Base-by-base conservation (phyloP, 1,140 invertebrate species). In the Oedothorax gibbosus region DNA sequence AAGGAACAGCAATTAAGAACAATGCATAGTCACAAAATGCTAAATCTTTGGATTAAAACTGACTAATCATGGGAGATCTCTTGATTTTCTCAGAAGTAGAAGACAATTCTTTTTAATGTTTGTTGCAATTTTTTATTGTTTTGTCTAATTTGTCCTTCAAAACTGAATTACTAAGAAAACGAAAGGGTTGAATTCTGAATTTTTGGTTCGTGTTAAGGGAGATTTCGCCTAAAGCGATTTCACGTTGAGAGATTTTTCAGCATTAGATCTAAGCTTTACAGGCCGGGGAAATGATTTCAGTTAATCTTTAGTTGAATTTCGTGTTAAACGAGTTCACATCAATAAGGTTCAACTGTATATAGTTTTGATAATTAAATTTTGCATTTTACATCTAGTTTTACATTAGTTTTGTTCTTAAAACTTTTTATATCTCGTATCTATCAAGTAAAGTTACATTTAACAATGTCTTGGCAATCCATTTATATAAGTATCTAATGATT, bases 321-420 rank as follows among this genome's bases (percentile, higher is more conserved):
- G 15, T 57, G 8, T 57, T 57, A 57, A 57, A 9, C 14, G 2
- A 4, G 60, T 64, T 64, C 60, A 64, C 7, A n/a, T 64, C 20
- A 64, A 64, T 0, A 64, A 64, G 20, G 7, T 8, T 64, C 10
- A 64, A n/a, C 9, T 64, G 10, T n/a, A 64, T 64, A n/a, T 64
- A n/a, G 60, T 64, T n/a, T 64, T 64, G 60, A 20, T 64, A 64
- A 64, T 15, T 64, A 64, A 9, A 64, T 64, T n/a, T 64, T 64
- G 60, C 60, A n/a, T n/a, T n/a, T n/a, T n/a, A n/a, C n/a, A n/a
- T n/a, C n/a, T n/a, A n/a, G n/a, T n/a, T n/a, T n/a, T n/a, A n/a
- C n/a, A n/a, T n/a, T n/a, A n/a, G n/a, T n/a, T n/a, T n/a, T n/a
- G n/a, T n/a, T n/a, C n/a, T n/a, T n/a, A n/a, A n/a, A n/a, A n/a